Conservation (phyloP, 2,888 invertebrate species). For the Epinotia nisella region DNA sequence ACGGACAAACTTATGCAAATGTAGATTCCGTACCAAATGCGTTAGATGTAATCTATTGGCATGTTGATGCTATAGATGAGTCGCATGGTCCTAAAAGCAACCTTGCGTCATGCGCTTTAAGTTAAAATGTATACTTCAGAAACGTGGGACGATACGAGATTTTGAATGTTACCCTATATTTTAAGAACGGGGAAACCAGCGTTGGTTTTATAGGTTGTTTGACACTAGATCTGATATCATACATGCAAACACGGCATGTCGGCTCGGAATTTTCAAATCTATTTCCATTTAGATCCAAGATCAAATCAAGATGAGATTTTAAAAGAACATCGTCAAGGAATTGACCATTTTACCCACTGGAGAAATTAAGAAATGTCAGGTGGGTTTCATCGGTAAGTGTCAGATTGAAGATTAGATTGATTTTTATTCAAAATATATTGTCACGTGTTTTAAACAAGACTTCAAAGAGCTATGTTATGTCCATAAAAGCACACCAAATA, state of each 20-base stretch:
- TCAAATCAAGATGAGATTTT: constrained; percentile 10
- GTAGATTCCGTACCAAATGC: background rate
- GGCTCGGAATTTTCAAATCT: constrained; percentile 32
- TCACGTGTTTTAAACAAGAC: background rate
- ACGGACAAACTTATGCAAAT: constrained; percentile 16
- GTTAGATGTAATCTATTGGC: constrained; percentile 17
- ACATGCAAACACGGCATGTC: constrained; percentile 22
- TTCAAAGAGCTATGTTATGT: background rate
- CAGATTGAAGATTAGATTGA: background rate
- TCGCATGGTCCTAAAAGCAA: background rate
- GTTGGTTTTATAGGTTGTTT: constrained; percentile 22
- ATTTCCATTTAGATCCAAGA: constrained; percentile 18
- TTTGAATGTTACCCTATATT: constrained; percentile 10
- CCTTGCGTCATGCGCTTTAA: background rate
- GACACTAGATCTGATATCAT: constrained; percentile 19
- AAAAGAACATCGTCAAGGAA: background rate
- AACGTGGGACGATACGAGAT: background rate
- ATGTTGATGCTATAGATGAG: background rate
- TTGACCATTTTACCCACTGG: constrained; percentile 3
- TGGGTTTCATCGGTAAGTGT: background rate
- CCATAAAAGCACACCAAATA: background rate
- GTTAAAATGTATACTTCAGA: background rate
- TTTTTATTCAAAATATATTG: background rate
- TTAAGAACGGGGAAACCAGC: constrained; percentile 16
- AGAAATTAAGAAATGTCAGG: background rate